phyloP scores from a whole-genome alignment of 2,797 vertebrate species.

The Cetoscarus ocellatus region DNA sequence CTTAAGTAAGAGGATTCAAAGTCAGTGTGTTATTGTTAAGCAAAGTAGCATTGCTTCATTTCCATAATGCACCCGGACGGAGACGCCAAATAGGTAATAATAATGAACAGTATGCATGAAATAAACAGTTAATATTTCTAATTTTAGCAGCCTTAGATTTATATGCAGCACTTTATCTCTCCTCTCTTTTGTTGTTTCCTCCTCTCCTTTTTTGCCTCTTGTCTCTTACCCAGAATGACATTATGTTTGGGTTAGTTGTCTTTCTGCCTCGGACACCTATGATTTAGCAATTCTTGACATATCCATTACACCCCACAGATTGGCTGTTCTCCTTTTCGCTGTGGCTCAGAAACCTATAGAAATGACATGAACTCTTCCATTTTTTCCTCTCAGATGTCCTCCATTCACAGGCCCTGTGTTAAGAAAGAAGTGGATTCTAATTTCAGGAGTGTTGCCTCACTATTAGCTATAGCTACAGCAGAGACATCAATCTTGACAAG shows the following conservation, averaged over 20 bases:
- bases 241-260: conserved; percentile 87
- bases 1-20: conserved; percentile 92
- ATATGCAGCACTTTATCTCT: conserved; percentile 57
- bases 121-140: conserved; percentile 75
- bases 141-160: conserved; percentile 57
- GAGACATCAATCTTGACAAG: conserved; percentile 85
- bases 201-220: conserved; percentile 46
- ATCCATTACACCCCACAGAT: conserved; percentile 90
- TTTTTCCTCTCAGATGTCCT: conserved; percentile 77
- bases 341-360: conserved; percentile 86
- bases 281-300: conserved; percentile 92
- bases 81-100: conserved; percentile 81
- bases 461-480: conserved; percentile 83
- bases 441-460: conserved; percentile 83
- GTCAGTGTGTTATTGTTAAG: conserved; percentile 90
- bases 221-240: conserved; percentile 76
- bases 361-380: conserved; percentile 84
- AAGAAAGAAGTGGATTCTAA: conserved; percentile 87
- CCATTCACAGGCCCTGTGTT: conserved; percentile 81
- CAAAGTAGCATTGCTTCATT: conserved; percentile 88
- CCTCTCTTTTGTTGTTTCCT: conserved; percentile 44
- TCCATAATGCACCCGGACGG: conserved; percentile 85
- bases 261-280: conserved; percentile 85
- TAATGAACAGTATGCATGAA: conserved; percentile 75
- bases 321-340: conserved; percentile 85